Percentiles rank a stretch among this genome's conserved stretches.
Conservation (phyloP, 1,140 invertebrate species). For the Temnothorax curvispinosus region DNA sequence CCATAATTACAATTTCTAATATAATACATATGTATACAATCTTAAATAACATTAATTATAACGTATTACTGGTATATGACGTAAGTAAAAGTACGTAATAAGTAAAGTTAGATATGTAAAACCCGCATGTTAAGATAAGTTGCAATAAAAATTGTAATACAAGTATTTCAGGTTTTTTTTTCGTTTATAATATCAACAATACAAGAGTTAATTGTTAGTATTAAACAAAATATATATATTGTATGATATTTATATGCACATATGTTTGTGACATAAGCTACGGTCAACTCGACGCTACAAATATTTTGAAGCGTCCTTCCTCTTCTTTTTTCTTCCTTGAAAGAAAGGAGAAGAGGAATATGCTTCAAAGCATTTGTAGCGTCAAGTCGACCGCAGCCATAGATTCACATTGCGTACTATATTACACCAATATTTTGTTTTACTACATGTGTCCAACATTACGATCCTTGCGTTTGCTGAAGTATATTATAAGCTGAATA, state of each 20-base stretch:
- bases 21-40: background rate
- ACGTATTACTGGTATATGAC: background rate
- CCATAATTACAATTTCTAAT: background rate
- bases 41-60: background rate
- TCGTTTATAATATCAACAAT: background rate
- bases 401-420: background rate
- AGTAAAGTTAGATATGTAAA: background rate
- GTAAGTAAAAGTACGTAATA: background rate
- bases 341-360: too few relatives aligned
- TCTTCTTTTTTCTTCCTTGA: too few relatives aligned
- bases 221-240: conserved; percentile 1
- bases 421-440: background rate
- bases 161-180: background rate
- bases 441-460: background rate
- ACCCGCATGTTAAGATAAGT: background rate
- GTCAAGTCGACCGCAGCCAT: too few relatives aligned
- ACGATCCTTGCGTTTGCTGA: conserved; percentile 21
- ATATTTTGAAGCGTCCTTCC: too few relatives aligned
- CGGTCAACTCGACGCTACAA: too few relatives aligned
- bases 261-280: background rate
- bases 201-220: background rate
- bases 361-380: too few relatives aligned
- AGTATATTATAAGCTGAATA: conserved; percentile 67
- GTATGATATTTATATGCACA: background rate
- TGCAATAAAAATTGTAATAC: background rate